These are phyloP conservation scores for Drosophila imparisetae DNA, from an alignment of 2,888 invertebrate genomes.

Conservation along the genomic window DNA sequence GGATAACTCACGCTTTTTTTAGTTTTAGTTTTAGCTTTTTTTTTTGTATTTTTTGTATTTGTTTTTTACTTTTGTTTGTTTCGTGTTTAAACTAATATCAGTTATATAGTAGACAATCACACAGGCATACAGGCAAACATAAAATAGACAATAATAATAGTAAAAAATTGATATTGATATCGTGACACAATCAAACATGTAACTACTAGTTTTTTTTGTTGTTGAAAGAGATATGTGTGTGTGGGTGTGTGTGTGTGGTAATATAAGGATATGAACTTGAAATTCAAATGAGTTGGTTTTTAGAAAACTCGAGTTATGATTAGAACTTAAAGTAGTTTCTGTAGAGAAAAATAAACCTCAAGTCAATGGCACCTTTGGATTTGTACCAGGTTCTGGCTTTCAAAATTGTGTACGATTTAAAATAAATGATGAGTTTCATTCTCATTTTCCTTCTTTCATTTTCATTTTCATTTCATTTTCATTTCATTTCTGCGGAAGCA, in stretches of 20 bases:
- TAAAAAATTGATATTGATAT: constrained; percentile 43
- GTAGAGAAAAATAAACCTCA: constrained; percentile 39
- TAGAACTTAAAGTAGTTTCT: constrained; percentile 73
- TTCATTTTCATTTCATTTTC: neutral
- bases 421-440: constrained; percentile 23
- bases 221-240: constrained; percentile 23
- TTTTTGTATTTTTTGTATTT: constrained; percentile 4
- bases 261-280: constrained; percentile 50
- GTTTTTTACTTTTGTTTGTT: constrained; percentile 43
- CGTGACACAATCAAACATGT: constrained; percentile 63
- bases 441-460: neutral
- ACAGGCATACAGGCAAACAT: constrained; percentile 60
- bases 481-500: constrained; percentile 15
- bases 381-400: constrained; percentile 46
- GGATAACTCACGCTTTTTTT: constrained; percentile 64
- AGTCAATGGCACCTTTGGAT: constrained; percentile 54
- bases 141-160: constrained; percentile 31
- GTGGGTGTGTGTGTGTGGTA: constrained; percentile 11
- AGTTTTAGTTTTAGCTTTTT: constrained; percentile 1
- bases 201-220: constrained; percentile 30
- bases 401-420: constrained; percentile 27
- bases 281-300: constrained; percentile 52
- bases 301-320: constrained; percentile 48
- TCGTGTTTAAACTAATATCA: constrained; percentile 70
- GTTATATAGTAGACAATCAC: constrained; percentile 69